These are phyloP conservation scores for Rallus crepitans DNA, from an alignment of 2,797 vertebrate species.

Conservation along the genomic window DNA sequence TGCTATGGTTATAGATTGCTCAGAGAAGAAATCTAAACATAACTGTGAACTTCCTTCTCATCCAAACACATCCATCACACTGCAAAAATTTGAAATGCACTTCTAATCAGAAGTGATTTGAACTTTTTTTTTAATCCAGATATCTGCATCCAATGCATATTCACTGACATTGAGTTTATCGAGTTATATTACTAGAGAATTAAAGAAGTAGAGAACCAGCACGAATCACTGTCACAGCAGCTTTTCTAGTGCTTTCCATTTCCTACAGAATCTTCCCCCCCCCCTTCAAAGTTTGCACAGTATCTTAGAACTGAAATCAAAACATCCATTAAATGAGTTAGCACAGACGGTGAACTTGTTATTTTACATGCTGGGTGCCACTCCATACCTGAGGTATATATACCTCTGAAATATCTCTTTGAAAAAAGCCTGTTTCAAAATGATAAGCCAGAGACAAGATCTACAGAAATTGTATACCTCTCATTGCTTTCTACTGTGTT, in stretches of 20 bases:
- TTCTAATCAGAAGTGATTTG: background rate
- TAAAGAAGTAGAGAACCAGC: background rate
- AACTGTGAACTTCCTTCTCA: background rate
- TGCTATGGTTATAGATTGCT: conserved; percentile 15
- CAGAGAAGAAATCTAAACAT: conserved; percentile 7
- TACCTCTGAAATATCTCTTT: background rate
- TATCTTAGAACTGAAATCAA: background rate
- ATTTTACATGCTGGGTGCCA: background rate
- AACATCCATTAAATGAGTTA: background rate
- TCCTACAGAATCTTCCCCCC: background rate
- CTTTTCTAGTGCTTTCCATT: background rate
- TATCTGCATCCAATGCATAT: background rate
- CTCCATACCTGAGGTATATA: background rate
- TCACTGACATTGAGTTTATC: background rate
- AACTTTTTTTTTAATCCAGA: background rate
- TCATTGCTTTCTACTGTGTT: background rate
- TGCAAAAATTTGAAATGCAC: background rate
- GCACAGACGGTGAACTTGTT: background rate
- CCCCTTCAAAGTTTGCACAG: background rate
- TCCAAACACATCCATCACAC: conserved; percentile 24
- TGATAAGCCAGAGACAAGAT: background rate
- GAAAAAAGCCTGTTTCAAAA: background rate
- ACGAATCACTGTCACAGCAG: background rate
- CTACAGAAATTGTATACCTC: background rate
- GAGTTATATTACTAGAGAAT: background rate